phyloP scores from a whole-genome alignment of 2,113 vertebrate genomes.

The Stomatorhinus ivindoensis region DNA sequence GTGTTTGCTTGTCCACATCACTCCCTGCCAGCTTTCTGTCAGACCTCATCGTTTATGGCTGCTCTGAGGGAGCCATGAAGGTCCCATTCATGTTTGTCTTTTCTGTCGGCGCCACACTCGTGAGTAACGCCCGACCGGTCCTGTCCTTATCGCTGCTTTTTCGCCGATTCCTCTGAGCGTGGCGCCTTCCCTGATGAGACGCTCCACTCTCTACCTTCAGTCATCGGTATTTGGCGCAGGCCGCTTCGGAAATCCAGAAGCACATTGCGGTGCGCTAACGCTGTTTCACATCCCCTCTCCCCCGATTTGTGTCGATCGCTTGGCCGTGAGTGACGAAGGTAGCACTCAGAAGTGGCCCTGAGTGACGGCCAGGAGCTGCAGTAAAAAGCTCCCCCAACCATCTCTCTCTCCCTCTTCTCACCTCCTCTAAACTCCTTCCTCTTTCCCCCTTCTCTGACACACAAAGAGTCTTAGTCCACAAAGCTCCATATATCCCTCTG shows the following conservation, averaged over 20 bases:
- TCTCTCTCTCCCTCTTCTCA: not conserved
- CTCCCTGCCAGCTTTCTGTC: not conserved
- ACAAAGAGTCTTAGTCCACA: not conserved
- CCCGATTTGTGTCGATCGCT: slow-evolving; percentile 99
- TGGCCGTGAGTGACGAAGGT: slow-evolving; percentile 94
- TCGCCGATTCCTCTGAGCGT: slow-evolving; percentile 72
- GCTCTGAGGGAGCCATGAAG: not conserved
- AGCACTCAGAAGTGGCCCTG: slow-evolving; percentile 67
- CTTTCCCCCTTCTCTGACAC: not conserved
- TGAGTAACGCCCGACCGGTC: slow-evolving; percentile 31
- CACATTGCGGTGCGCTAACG: slow-evolving; percentile 99
- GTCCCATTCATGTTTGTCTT: not conserved
- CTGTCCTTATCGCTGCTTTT: slow-evolving; percentile 67
- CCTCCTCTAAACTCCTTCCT: not conserved
- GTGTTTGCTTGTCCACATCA: not conserved
- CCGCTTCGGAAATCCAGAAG: slow-evolving; percentile 99
- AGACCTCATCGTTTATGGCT: not conserved
- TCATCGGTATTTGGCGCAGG: slow-evolving; percentile 51
- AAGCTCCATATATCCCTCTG: not conserved
- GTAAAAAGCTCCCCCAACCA: not conserved
- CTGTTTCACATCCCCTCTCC: slow-evolving; percentile 99
- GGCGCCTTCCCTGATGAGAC: slow-evolving; percentile 68
- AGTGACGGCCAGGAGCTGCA: slow-evolving; percentile 66
- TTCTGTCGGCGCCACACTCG: not conserved
- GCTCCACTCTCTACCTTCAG: slow-evolving; percentile 80